Percentiles rank a stretch among this genome's conserved stretches.
These are phyloP conservation scores for Butorides virescens DNA, from an alignment of 2,113 vertebrate species.

Conservation along the genomic window DNA sequence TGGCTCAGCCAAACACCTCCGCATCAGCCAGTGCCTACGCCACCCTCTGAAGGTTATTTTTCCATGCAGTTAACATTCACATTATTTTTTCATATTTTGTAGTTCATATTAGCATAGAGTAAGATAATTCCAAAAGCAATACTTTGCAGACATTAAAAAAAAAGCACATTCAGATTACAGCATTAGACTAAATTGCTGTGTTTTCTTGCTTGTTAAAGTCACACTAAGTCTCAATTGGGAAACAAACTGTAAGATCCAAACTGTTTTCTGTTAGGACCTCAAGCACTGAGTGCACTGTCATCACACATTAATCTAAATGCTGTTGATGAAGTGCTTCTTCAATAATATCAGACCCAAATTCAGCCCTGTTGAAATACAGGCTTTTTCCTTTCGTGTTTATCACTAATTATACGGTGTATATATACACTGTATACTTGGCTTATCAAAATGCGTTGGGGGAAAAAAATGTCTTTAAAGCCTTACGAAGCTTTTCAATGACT, in stretches of 20 bases:
- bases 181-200: neutral
- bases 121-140: neutral
- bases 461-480: neutral
- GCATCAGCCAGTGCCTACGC: fast-evolving
- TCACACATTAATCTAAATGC: neutral
- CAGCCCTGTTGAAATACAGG: neutral
- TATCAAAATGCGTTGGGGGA: neutral
- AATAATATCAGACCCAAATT: neutral
- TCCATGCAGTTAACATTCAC: neutral
- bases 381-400: neutral
- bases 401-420: neutral
- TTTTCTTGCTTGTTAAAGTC: neutral
- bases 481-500: neutral
- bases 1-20: neutral
- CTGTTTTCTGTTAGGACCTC: neutral
- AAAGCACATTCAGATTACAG: fast-evolving
- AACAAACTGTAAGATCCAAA: neutral
- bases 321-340: neutral
- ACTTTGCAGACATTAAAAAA: neutral
- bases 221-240: neutral
- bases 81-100: fast-evolving
- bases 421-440: neutral
- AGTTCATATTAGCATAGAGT: neutral
- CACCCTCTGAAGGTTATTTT: neutral
- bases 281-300: neutral